A percentile compares a stretch with the other conserved stretches of the same genome.
Evolutionary conservation across 1,140 invertebrate species (phyloP).

Genomic region (Drosophila nikananu): DNA sequence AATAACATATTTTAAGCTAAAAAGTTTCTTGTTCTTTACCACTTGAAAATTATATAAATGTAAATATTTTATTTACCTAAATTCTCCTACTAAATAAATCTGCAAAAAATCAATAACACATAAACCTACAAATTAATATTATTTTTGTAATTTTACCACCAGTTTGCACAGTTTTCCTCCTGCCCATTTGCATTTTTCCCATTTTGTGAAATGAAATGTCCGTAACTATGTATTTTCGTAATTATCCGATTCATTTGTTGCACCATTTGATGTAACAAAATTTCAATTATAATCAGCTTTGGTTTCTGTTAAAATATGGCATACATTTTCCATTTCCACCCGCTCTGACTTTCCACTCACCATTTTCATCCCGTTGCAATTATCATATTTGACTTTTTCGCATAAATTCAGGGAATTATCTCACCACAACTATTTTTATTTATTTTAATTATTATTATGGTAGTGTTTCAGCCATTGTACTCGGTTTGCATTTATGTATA

Average conservation of each 20-base stretch:
- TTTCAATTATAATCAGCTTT: slow-evolving; percentile 55
- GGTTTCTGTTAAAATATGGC: slow-evolving; percentile 25
- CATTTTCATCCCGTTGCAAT: slow-evolving; percentile 20
- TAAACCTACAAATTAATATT: background rate
- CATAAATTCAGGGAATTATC: slow-evolving; percentile 49
- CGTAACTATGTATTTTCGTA: slow-evolving; percentile 22
- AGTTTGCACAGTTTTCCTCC: slow-evolving; percentile 1
- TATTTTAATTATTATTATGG: slow-evolving; percentile 47
- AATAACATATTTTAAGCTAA: background rate
- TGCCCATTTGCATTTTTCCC: background rate
- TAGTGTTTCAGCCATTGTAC: slow-evolving; percentile 29
- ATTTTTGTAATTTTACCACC: background rate
- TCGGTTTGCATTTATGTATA: background rate
- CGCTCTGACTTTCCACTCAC: background rate
- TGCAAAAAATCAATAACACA: background rate
- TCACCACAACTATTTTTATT: slow-evolving; percentile 43
- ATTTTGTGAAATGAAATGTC: slow-evolving; percentile 25
- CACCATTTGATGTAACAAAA: slow-evolving; percentile 36
- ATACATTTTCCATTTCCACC: slow-evolving; percentile 40
- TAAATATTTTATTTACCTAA: background rate
- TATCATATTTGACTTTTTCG: slow-evolving; percentile 55
- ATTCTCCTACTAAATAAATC: no score
- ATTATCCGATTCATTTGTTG: slow-evolving; percentile 37
- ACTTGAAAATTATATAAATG: background rate
- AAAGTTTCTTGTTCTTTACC: no score